Base-by-base conservation (phyloP, 2,888 invertebrate species). In the Cheiracanthium punctorium region DNA sequence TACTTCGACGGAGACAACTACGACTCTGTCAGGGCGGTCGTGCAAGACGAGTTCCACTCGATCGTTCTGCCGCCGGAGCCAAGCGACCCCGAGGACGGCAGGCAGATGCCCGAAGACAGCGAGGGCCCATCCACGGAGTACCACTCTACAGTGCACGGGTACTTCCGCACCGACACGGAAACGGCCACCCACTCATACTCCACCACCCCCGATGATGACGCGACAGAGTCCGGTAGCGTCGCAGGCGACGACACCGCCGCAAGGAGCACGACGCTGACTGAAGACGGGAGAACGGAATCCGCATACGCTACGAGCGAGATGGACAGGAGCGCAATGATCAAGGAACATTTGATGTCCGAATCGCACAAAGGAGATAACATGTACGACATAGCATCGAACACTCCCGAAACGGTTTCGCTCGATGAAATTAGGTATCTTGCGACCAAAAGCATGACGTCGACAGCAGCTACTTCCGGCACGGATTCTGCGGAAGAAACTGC, bases 1-100 rank as follows among this genome's bases (percentile, higher is more conserved):
- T 87, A 81, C 41, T 87, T 87, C 72, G 87, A 87, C 69, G 52
- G 52, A 29, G 87, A 81, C 17, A 77, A 72, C 32, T 81, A 81
- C 28, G 87, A 87, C 24, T n/a, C 75, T 1, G 58, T 87, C 5
- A 24, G 81, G 28, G 79, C 80, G 14, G 80, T 87, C 10, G 64
- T 87, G 17, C 80, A 87, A 72, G 87, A 87, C 30, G 79, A 87
- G n/a, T 33, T 72, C 2, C 81, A 72, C 10, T 71, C 80, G 1
- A 76, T 87, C n/a, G 30, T 87, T 12, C 17, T 87, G 20, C 64
- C 71, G 5, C 14, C 77, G n/a, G n/a, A 43, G 8, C 58, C 33
- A 20, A 79, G 30, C 1, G 7, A n/a, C 29, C 1, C 32, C 10
- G 33, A 28, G 24, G 69, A 43, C 0, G 24, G 65, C 0, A 28